Percentiles rank a stretch among this genome's conserved stretches.
Evolutionary conservation across 2,888 invertebrate genomes (phyloP).

Genomic region (Heliconius ethilla): DNA sequence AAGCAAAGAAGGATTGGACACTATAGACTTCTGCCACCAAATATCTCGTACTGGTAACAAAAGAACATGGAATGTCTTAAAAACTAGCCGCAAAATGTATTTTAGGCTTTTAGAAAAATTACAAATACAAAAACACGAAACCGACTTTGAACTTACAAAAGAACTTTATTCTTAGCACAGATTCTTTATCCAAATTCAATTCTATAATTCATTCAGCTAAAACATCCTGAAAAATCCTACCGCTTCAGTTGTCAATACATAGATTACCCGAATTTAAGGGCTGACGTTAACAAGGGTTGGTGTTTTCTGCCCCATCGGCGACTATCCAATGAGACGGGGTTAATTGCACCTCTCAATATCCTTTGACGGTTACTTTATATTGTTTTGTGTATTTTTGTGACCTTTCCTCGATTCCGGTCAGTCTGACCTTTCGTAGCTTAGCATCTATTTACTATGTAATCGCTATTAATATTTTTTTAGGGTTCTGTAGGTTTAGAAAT

Average conservation of each 20-base stretch:
- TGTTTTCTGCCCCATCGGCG: constrained; percentile 61
- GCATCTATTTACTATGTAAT: too few species aligned
- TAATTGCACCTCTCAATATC: constrained; percentile 43
- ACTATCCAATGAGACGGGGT: constrained; percentile 37
- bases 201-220: constrained; percentile 10
- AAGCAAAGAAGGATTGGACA: too few species aligned
- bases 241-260: constrained; percentile 66
- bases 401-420: not conserved
- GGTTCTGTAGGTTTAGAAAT: too few species aligned
- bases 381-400: not conserved
- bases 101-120: too few species aligned
- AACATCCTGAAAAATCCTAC: constrained; percentile 5
- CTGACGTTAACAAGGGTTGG: constrained; percentile 74
- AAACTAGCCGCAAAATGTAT: too few species aligned
- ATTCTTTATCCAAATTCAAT: not conserved
- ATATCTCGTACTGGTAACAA: too few species aligned
- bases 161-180: too few species aligned
- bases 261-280: constrained; percentile 68
- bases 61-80: too few species aligned
- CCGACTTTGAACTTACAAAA: too few species aligned
- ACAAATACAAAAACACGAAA: too few species aligned
- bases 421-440: not conserved
- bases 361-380: constrained; percentile 19
- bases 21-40: too few species aligned
- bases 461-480: too few species aligned